phyloP scores from a whole-genome alignment of 2,113 vertebrate species.

The Sebastes schlegelii region DNA sequence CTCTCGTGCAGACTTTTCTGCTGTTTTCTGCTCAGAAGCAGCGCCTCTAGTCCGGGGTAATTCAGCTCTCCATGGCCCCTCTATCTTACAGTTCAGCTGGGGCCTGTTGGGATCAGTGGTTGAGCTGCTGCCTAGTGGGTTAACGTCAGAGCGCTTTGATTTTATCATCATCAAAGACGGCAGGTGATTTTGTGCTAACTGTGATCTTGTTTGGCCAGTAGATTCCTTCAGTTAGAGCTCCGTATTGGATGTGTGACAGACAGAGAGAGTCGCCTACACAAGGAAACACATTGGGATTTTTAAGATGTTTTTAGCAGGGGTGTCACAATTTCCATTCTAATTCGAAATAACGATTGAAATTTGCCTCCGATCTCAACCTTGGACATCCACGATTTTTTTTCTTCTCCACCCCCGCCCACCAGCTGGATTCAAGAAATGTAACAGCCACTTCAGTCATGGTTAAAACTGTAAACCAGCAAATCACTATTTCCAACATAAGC shows the following conservation, averaged over 20 bases:
- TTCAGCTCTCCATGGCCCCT: not conserved
- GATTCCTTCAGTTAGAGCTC: conserved; percentile 26
- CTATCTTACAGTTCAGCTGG: conserved; percentile 12
- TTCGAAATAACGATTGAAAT: too few species aligned
- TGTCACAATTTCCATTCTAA: too few species aligned
- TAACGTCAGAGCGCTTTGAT: conserved; percentile 49
- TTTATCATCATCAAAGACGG: conserved; percentile 60
- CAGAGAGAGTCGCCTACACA: not conserved
- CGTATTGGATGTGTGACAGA: not conserved
- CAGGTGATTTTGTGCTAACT: conserved; percentile 44
- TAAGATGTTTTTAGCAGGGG: not conserved
- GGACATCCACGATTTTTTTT: too few species aligned
- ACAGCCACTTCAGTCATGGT: too few species aligned
- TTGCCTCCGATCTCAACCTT: too few species aligned
- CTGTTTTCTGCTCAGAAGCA: conserved; percentile 14
- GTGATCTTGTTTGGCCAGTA: conserved; percentile 27
- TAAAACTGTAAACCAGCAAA: too few species aligned
- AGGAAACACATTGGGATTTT: not conserved
- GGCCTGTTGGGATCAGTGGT: conserved; percentile 49
- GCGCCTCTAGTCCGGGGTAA: not conserved
- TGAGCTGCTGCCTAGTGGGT: conserved; percentile 26
- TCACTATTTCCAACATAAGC: too few species aligned
- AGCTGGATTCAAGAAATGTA: too few species aligned
- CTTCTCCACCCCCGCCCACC: too few species aligned
- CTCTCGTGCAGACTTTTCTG: not conserved